These are phyloP conservation scores for Steatocranus sp. DNA, from an alignment of 2,797 vertebrate species.

Conservation along the genomic window DNA sequence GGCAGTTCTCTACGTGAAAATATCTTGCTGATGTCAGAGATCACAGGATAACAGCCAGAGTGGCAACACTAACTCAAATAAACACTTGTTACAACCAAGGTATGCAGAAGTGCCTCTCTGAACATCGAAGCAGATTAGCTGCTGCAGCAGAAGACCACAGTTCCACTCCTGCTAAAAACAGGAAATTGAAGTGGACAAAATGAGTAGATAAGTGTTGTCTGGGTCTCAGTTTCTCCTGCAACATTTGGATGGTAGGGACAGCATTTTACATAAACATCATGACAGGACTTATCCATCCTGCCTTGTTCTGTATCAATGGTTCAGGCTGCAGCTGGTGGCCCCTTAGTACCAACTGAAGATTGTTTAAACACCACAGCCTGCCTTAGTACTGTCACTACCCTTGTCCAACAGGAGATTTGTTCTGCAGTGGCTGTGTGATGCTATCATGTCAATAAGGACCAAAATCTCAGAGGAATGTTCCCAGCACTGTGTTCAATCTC, in stretches of 20 bases:
- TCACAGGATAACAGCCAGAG: neutral
- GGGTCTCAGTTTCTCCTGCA: neutral
- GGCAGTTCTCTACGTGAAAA: neutral
- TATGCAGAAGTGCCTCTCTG: neutral
- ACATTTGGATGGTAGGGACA: neutral
- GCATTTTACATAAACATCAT: neutral
- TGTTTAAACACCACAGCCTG: neutral
- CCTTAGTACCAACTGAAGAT: neutral
- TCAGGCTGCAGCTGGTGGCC: neutral
- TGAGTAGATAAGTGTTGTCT: neutral
- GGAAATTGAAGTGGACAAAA: neutral
- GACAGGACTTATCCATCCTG: neutral
- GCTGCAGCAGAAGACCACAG: neutral
- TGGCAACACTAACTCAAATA: neutral
- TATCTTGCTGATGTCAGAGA: neutral
- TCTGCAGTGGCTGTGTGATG: accelerated
- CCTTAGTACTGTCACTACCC: neutral
- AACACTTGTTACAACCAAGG: neutral
- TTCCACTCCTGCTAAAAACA: neutral
- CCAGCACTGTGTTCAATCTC: neutral
- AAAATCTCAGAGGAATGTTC: neutral
- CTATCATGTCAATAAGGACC: neutral
- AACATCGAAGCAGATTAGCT: neutral
- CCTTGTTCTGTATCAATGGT: neutral
- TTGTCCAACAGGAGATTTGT: neutral